Conservation (phyloP, 2,113 vertebrate species). For the Ptilorrhoa leucosticta region DNA sequence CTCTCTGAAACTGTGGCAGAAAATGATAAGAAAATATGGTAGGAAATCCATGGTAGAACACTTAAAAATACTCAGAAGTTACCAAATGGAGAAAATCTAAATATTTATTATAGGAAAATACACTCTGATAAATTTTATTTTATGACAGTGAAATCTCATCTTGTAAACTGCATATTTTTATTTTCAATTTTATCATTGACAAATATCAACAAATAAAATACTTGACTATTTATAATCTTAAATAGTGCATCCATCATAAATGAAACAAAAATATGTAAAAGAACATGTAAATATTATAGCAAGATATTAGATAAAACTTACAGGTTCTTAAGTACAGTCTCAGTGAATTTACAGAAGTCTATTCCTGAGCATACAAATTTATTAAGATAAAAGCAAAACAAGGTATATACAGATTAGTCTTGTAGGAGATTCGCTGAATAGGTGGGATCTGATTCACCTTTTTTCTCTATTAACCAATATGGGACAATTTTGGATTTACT, state of each 20-base stretch:
- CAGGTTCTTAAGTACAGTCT: not conserved
- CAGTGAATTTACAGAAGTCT: not conserved
- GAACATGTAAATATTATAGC: not conserved
- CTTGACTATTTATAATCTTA: not conserved
- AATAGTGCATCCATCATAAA: not conserved
- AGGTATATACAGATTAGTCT: not conserved
- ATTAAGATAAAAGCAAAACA: not conserved
- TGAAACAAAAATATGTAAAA: not conserved
- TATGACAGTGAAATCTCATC: not conserved
- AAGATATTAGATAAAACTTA: not conserved
- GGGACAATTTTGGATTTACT: not conserved
- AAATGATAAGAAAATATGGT: not conserved
- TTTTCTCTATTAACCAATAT: not conserved
- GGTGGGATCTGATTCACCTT: not conserved
- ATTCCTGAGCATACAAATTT: not conserved
- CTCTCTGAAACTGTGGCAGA: not conserved
- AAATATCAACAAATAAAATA: not conserved
- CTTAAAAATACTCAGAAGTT: not conserved
- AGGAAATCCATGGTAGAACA: not conserved
- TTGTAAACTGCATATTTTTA: not conserved
- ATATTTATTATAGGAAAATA: not conserved
- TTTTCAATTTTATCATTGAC: not conserved
- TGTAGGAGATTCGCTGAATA: not conserved
- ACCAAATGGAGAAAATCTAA: not conserved
- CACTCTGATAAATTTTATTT: not conserved